A percentile compares a stretch with the other conserved stretches of the same genome.
Conservation (phyloP, 2,797 vertebrate genomes). For the Labeo calbasu region DNA sequence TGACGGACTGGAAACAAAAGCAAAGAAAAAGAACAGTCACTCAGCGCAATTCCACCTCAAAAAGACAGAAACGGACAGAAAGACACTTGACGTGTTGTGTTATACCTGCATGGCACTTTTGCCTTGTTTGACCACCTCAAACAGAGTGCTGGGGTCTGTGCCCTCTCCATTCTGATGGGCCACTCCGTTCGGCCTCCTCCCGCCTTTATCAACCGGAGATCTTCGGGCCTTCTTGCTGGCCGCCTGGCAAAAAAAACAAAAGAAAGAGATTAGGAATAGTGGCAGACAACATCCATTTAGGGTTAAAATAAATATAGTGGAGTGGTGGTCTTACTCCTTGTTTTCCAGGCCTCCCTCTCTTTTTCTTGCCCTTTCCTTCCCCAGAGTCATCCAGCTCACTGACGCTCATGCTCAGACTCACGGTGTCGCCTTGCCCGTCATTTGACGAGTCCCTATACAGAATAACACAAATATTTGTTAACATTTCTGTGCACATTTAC, state of each 20-base stretch:
- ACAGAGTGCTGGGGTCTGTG: slow-evolving; percentile 91
- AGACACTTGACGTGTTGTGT: neutral
- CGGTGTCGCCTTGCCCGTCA: slow-evolving; percentile 79
- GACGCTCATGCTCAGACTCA: slow-evolving; percentile 77
- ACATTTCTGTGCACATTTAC: neutral
- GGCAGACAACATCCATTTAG: neutral
- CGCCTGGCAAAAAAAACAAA: slow-evolving; percentile 71
- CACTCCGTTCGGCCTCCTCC: slow-evolving; percentile 93
- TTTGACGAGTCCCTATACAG: slow-evolving; percentile 85
- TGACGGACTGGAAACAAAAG: slow-evolving; percentile 81
- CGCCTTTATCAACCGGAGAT: slow-evolving; percentile 88
- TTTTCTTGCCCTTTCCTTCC: slow-evolving; percentile 86
- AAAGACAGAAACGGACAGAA: neutral
- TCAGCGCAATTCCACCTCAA: neutral
- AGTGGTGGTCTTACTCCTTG: slow-evolving; percentile 77
- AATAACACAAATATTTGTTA: neutral
- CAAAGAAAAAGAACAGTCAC: neutral
- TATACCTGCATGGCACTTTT: slow-evolving; percentile 99
- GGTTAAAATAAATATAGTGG: neutral
- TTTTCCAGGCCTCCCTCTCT: slow-evolving; percentile 86
- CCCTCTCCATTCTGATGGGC: slow-evolving; percentile 93
- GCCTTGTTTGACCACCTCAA: slow-evolving; percentile 97
- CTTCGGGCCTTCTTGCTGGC: slow-evolving; percentile 95
- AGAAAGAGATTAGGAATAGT: neutral
- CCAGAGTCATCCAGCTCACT: slow-evolving; percentile 83